Percentiles rank a stretch among this genome's conserved stretches.
Conservation (phyloP, 1,140 invertebrate genomes). For the Drosophila oshimai region DNA sequence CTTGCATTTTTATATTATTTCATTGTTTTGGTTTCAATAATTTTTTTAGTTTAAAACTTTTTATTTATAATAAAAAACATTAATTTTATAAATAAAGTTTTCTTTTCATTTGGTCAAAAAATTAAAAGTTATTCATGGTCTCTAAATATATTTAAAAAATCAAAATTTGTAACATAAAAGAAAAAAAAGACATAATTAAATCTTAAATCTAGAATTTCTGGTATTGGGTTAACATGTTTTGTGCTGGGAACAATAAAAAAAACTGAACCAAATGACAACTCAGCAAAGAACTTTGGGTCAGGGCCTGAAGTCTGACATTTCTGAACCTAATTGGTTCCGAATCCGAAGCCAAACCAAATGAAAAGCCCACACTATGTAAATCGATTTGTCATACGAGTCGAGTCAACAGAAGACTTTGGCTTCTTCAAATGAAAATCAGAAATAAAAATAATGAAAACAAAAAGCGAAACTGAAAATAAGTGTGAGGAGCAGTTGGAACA, state of each 20-base stretch:
- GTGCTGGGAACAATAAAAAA: background rate
- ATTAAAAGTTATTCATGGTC: too few species aligned
- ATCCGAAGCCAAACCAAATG: constrained; percentile 64
- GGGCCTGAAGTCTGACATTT: constrained; percentile 21
- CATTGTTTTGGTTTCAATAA: too few species aligned
- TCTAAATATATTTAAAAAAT: too few species aligned
- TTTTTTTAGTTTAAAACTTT: too few species aligned
- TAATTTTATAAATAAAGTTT: too few species aligned
- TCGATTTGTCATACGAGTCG: constrained; percentile 76
- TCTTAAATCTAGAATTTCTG: background rate
- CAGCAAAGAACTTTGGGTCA: constrained; percentile 6
- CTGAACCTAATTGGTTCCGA: constrained; percentile 59
- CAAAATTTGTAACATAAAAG: too few species aligned
- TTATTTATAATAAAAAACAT: too few species aligned
- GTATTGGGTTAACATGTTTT: background rate
- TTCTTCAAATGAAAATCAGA: constrained; percentile 10
- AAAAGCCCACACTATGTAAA: constrained; percentile 68
- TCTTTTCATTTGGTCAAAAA: too few species aligned
- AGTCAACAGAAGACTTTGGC: constrained; percentile 8
- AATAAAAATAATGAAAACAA: constrained; percentile 14
- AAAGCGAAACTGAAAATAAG: constrained; percentile 33
- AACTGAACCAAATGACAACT: background rate
- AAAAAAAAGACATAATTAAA: too few species aligned
- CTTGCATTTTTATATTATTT: too few species aligned
- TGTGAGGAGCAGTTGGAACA: constrained; percentile 65